Conservation (phyloP, 2,797 vertebrate species). For the Pyrocephalus nanus region DNA sequence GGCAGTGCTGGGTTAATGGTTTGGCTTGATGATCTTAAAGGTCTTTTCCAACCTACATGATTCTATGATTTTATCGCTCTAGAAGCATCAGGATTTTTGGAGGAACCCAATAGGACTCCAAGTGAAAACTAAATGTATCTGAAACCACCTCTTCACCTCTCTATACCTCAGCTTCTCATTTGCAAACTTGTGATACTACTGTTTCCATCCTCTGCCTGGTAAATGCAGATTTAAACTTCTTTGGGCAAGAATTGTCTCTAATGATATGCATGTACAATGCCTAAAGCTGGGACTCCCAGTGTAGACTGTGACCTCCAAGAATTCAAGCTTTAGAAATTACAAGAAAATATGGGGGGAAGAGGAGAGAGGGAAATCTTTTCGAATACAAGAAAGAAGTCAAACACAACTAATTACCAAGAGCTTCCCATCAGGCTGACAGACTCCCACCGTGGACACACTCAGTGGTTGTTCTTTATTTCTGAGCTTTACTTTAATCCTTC, state of each 20-base stretch:
- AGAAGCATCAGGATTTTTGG: neutral
- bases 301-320: neutral
- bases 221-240: neutral
- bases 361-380: neutral
- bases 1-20: neutral
- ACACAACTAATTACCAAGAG: constrained; percentile 39
- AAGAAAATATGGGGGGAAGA: neutral
- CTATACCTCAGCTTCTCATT: neutral
- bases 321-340: neutral
- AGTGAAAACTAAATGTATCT: neutral
- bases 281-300: neutral
- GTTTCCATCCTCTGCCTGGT: neutral
- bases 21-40: neutral
- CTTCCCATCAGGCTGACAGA: constrained; percentile 23
- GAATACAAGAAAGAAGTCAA: neutral
- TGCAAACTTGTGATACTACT: neutral
- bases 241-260: neutral
- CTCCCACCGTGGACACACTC: constrained; percentile 35
- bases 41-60: neutral
- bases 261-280: fast-evolving
- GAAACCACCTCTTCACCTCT: neutral
- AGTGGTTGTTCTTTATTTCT: constrained; percentile 57
- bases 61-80: neutral
- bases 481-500: constrained; percentile 64
- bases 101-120: neutral